Conservation (phyloP, 2,888 invertebrate species). For the Oligia latruncula region DNA sequence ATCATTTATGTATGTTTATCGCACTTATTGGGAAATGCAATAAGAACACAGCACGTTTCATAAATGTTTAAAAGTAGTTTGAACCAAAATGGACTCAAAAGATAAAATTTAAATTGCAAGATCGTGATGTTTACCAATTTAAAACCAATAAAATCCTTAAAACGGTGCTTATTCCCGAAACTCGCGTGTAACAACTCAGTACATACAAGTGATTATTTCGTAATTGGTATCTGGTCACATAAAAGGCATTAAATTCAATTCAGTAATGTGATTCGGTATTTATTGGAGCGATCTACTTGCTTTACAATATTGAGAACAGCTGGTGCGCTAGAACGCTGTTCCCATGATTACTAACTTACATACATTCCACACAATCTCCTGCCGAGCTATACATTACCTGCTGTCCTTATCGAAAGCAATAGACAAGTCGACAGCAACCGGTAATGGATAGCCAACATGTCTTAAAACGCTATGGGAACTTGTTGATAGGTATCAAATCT, state of each 20-base stretch:
- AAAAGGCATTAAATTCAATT: slow-evolving; percentile 78
- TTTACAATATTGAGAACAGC: slow-evolving; percentile 78
- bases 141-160: slow-evolving; percentile 3
- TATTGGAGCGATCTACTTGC: slow-evolving; percentile 82
- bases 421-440: slow-evolving; percentile 45
- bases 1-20: background rate
- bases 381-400: slow-evolving; percentile 49
- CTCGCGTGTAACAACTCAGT: background rate
- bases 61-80: background rate
- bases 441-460: slow-evolving; percentile 53
- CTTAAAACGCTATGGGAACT: slow-evolving; percentile 49
- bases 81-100: background rate
- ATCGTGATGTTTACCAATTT: slow-evolving; percentile 10
- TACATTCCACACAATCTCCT: slow-evolving; percentile 52
- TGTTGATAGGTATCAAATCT: slow-evolving; percentile 56
- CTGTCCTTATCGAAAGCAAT: slow-evolving; percentile 30
- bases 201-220: slow-evolving; percentile 68
- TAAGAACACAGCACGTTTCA: background rate
- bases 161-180: slow-evolving; percentile 31
- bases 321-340: slow-evolving; percentile 74
- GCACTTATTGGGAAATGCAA: background rate
- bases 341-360: slow-evolving; percentile 72
- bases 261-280: slow-evolving; percentile 84
- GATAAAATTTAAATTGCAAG: background rate
- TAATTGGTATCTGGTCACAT: slow-evolving; percentile 73